Percentiles rank a stretch among this genome's conserved stretches.
phyloP scores from a whole-genome alignment of 2,888 invertebrate species.

The Hipparchia sbordonii region DNA sequence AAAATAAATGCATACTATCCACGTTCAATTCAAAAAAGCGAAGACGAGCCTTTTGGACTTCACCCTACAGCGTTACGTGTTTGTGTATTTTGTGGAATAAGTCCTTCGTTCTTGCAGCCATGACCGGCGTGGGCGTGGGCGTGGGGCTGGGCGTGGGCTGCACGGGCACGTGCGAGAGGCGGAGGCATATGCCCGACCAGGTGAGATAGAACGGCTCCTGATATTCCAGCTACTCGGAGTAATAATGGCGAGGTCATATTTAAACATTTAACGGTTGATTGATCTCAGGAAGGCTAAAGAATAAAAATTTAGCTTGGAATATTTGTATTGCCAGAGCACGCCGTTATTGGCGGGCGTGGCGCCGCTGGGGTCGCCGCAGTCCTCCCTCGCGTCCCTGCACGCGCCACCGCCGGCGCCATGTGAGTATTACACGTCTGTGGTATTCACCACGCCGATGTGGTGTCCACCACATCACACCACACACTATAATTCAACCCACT shows the following conservation, averaged over 20 bases:
- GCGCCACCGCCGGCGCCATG: constrained; percentile 62
- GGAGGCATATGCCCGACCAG: constrained; percentile 66
- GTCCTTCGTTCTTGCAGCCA: constrained; percentile 51
- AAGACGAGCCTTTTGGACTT: no score
- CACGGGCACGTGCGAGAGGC: constrained; percentile 66
- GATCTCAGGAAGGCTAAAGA: background rate
- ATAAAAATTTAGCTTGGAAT: no score
- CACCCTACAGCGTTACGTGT: background rate
- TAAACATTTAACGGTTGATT: background rate
- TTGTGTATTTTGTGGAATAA: background rate
- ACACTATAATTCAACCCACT: no score
- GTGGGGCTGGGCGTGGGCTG: constrained; percentile 61
- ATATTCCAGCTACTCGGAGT: no score
- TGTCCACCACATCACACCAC: no score
- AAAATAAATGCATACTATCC: background rate
- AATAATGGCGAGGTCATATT: no score
- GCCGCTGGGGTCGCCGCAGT: constrained; percentile 69
- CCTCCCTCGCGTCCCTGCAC: constrained; percentile 66
- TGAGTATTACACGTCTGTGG: constrained; percentile 44
- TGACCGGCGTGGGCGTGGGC: constrained; percentile 70
- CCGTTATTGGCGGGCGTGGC: constrained; percentile 71
- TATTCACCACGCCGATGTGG: background rate
- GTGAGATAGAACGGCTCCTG: constrained; percentile 43
- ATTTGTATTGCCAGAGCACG: constrained; percentile 59
- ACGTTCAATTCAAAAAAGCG: no score